Percentiles rank a stretch among this genome's conserved stretches.
Evolutionary conservation across 1,140 invertebrate species (phyloP).

Genomic region (Panagrolaimus sp.): DNA sequence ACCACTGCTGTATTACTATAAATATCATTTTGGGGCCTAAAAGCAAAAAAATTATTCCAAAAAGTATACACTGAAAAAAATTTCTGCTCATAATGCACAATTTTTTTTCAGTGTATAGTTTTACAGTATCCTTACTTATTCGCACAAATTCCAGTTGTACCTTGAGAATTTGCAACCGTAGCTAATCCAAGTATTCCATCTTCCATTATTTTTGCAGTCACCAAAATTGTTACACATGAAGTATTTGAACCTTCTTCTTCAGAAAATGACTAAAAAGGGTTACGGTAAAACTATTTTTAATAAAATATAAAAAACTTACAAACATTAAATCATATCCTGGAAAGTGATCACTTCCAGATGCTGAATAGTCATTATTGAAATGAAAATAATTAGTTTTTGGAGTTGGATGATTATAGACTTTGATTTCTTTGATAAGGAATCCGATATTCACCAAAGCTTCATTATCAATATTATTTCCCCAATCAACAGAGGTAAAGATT

Average conservation of each 20-base stretch:
- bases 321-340: neutral
- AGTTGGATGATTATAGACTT: conserved; percentile 41
- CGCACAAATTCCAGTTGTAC: conserved; percentile 33
- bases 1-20: conserved; percentile 22
- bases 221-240: conserved; percentile 38
- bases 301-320: neutral
- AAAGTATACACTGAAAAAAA: neutral
- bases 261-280: conserved; percentile 40
- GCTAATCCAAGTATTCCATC: conserved; percentile 35
- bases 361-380: neutral
- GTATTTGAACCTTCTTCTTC: conserved; percentile 38
- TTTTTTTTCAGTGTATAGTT: conserved; percentile 24
- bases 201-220: conserved; percentile 43
- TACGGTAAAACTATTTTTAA: neutral
- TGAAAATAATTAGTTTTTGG: neutral
- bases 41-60: conserved; percentile 18
- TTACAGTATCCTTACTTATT: neutral
- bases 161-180: conserved; percentile 21
- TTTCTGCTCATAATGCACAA: conserved; percentile 50
- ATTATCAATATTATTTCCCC: conserved; percentile 36
- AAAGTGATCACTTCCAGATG: neutral
- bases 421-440: conserved; percentile 46
- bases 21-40: neutral
- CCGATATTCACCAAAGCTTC: conserved; percentile 40
- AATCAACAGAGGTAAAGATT: conserved; percentile 43